Evolutionary conservation across 1,140 invertebrate genomes (phyloP).

Genomic region (Heliconius himera): DNA sequence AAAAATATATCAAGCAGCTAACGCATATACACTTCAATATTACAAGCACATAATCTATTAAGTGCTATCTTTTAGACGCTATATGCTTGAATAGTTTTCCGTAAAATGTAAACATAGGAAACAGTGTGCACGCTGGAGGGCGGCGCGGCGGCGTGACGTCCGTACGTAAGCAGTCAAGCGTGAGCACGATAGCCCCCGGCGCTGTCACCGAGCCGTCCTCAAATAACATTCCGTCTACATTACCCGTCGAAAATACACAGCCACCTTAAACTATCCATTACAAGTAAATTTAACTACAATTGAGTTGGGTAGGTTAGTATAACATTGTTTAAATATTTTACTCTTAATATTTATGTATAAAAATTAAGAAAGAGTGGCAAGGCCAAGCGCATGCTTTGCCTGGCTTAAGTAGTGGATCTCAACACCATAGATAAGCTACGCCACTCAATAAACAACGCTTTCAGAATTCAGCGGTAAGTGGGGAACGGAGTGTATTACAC

Average conservation of each 20-base stretch:
- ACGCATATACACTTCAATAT: not conserved
- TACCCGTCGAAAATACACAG: conserved; percentile 30
- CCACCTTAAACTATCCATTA: conserved; percentile 16
- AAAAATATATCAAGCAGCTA: not conserved
- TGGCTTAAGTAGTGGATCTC: too few relatives aligned
- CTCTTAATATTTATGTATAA: not conserved
- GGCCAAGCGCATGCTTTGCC: too few relatives aligned
- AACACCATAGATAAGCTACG: too few relatives aligned
- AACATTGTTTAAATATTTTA: too few relatives aligned
- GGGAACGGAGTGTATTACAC: too few relatives aligned
- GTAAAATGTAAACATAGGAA: conserved; percentile 37
- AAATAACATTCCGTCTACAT: conserved; percentile 34
- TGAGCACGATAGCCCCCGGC: conserved; percentile 57
- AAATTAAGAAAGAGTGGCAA: too few relatives aligned
- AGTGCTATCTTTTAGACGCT: conserved; percentile 7
- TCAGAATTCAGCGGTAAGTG: too few relatives aligned
- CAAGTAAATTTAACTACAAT: not conserved
- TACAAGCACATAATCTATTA: conserved; percentile 5
- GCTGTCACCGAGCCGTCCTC: conserved; percentile 45
- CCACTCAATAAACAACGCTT: too few relatives aligned
- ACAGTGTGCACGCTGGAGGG: conserved; percentile 42
- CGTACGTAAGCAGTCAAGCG: conserved; percentile 52
- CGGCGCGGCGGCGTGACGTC: conserved; percentile 10
- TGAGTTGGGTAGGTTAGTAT: not conserved
- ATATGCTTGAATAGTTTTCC: conserved; percentile 11